Evolutionary conservation across 2,888 invertebrate species (phyloP).

Genomic region (Hermodice carunculata): DNA sequence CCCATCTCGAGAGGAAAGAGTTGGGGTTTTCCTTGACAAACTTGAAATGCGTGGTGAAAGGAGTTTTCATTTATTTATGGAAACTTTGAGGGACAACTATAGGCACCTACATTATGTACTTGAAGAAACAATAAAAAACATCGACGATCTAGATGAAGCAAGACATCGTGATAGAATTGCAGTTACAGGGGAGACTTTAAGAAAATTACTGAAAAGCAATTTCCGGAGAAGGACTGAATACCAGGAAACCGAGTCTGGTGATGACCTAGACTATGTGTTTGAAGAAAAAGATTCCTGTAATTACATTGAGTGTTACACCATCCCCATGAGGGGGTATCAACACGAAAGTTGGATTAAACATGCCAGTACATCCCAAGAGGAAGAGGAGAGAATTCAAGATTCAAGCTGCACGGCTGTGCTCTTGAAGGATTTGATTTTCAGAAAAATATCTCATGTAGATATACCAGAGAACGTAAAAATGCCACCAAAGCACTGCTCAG

Average conservation of each 20-base stretch:
- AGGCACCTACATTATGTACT: conserved; percentile 32
- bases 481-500: conserved; percentile 29
- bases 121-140: conserved; percentile 34
- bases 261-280: conserved; percentile 23
- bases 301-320: conserved; percentile 38
- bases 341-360: conserved; percentile 40
- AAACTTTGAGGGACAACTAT: conserved; percentile 37
- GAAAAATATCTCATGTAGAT: conserved; percentile 19
- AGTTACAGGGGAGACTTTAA: conserved; percentile 36
- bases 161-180: conserved; percentile 21
- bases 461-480: conserved; percentile 32
- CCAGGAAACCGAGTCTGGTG: conserved; percentile 20
- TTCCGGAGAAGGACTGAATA: conserved; percentile 11
- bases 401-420: conserved; percentile 32
- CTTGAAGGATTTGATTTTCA: conserved; percentile 35
- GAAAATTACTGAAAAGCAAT: conserved; percentile 19
- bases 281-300: conserved; percentile 23
- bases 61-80: conserved; percentile 37
- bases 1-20: conserved; percentile 28
- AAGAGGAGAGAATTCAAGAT: neutral
- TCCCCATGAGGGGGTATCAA: conserved; percentile 33
- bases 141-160: conserved; percentile 29
- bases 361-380: neutral
- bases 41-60: conserved; percentile 36
- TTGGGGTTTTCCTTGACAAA: conserved; percentile 34